Percentiles rank a stretch among this genome's conserved stretches.
Conservation (phyloP, 1,140 invertebrate species). For the Sesamia nonagrioides region DNA sequence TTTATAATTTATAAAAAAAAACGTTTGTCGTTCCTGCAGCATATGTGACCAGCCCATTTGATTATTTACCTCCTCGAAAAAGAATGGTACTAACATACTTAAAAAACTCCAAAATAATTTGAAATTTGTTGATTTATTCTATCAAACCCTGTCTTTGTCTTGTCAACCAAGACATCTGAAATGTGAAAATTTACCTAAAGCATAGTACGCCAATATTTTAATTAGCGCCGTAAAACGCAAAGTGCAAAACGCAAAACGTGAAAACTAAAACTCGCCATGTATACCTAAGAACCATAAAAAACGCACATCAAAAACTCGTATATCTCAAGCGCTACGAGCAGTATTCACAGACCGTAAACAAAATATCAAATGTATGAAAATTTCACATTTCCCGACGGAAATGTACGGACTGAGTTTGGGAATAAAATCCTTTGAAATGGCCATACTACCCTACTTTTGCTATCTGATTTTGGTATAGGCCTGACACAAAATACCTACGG, state of each 20-base stretch:
- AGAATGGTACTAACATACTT: no score
- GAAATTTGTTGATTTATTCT: no score
- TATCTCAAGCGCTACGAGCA: slow-evolving; percentile 5
- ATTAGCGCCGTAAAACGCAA: background rate
- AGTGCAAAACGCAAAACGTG: background rate
- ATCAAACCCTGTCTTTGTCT: no score
- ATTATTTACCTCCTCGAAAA: no score
- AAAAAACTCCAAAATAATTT: no score
- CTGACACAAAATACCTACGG: background rate
- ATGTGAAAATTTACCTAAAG: background rate
- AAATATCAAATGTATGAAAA: slow-evolving; percentile 42
- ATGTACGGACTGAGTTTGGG: background rate
- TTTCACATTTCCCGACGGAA: slow-evolving; percentile 43
- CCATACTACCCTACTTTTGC: background rate
- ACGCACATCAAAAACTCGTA: slow-evolving; percentile 13
- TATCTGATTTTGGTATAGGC: slow-evolving; percentile 23
- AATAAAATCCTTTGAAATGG: slow-evolving; percentile 43
- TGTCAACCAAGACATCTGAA: no score
- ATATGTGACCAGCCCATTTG: no score
- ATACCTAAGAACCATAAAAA: slow-evolving; percentile 2
- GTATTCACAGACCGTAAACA: slow-evolving; percentile 27
- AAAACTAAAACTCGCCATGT: background rate
- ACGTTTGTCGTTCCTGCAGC: no score
- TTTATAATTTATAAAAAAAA: no score
- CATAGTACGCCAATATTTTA: background rate